Conservation (phyloP, 2,113 vertebrate species). For the Hassar affinis region DNA sequence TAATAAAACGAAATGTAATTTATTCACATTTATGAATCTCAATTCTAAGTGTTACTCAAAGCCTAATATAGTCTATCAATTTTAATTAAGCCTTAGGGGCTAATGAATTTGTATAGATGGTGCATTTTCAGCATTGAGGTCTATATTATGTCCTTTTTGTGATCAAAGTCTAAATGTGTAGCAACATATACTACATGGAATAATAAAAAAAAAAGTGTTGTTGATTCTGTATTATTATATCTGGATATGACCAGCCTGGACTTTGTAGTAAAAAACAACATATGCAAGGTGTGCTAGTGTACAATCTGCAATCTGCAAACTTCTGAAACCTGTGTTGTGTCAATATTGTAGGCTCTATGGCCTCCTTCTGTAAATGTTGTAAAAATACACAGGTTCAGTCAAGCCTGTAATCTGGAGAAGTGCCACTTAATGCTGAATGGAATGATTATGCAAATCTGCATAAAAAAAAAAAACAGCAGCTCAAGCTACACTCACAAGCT, state of each 20-base stretch:
- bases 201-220: background rate
- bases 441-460: slow-evolving; percentile 62
- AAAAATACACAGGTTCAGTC: slow-evolving; percentile 66
- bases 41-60: slow-evolving; percentile 12
- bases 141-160: background rate
- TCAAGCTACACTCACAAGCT: slow-evolving; percentile 16
- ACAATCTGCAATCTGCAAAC: slow-evolving; percentile 16
- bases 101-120: slow-evolving; percentile 5
- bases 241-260: background rate
- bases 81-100: slow-evolving; percentile 17
- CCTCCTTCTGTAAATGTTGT: slow-evolving; percentile 48
- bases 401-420: slow-evolving; percentile 68
- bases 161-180: background rate
- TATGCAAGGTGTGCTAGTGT: background rate
- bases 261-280: background rate
- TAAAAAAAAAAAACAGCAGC: slow-evolving; percentile 56
- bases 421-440: slow-evolving; percentile 69
- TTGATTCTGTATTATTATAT: background rate
- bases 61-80: slow-evolving; percentile 2
- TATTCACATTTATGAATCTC: slow-evolving; percentile 2
- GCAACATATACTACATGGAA: background rate
- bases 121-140: background rate
- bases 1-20: background rate
- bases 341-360: slow-evolving; percentile 22
- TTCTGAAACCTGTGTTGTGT: slow-evolving; percentile 24